Base-by-base conservation (phyloP, 2,888 invertebrate species). In the Rambutsinella grinnellia region DNA sequence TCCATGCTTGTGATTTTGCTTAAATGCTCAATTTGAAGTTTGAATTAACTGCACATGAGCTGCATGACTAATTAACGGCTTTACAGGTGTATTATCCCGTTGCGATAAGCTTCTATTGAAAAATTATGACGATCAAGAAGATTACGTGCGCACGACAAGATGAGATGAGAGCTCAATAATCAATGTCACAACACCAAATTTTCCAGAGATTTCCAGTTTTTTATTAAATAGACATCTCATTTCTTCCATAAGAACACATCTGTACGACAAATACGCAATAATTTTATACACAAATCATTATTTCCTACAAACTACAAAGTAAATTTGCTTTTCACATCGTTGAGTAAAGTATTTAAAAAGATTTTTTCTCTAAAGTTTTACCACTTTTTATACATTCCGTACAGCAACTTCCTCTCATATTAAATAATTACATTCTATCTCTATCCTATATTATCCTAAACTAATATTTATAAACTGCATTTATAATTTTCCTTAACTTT, bases 171-270 rank as follows among this genome's bases (percentile, higher is more conserved):
- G 54, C 13, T 19, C 6, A 54, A 54, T 8, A 54, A 54, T n/a
- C 2, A 23, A 23, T 19, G 3, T n/a, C 23, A 19, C 54, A 23
- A 6, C 19, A 3, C 21, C 24, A 49, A 65, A 65, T 17, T 26
- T 58, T 49, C 54, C 36, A 60, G 60, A 68, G 68, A 60, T 51
- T 74, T 74, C 61, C 66, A 66, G 56, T 74, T 58, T 54, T 74
- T 74, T 74, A 74, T 74, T 74, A 74, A 74, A 74, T 66, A 74
- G 74, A 74, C 66, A 74, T 66, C 61, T 74, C 74, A 47, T 54
- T 63, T 70, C 51, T 53, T 47, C 60, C 57, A 27, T 65, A 66
- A 74, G 74, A 74, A 74, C 74, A 74, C 74, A 66, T 74, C 74
- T 74, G 74, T 74, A 74, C 74, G 74, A 74, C 74, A 74, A 74